These are phyloP conservation scores for Folsomia manolachei DNA, from an alignment of 2,888 invertebrate genomes.

Conservation along the genomic window DNA sequence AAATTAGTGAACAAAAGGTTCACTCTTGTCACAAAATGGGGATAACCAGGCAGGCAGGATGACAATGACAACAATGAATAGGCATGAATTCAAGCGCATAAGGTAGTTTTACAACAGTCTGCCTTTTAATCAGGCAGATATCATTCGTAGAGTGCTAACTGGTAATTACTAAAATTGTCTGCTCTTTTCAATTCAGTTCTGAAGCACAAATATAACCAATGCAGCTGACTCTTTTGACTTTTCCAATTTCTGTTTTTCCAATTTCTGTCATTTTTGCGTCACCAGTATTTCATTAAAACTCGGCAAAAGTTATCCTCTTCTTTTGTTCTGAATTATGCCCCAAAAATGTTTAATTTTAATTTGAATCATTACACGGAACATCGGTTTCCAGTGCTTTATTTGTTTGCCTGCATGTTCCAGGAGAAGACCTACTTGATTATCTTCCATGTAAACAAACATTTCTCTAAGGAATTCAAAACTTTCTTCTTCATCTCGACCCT, in stretches of 20 bases:
- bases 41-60: conserved; percentile 3
- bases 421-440: background rate
- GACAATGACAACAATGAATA: conserved; percentile 4
- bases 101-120: no score
- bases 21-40: background rate
- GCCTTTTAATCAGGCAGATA: no score
- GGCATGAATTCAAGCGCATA: no score
- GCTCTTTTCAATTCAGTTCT: no score
- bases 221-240: no score
- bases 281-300: no score
- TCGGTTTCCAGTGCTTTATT: conserved; percentile 1
- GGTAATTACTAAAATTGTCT: no score
- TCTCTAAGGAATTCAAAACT: conserved; percentile 2
- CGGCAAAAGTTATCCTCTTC: no score
- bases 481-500: background rate
- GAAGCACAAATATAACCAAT: no score
- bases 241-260: background rate
- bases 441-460: background rate
- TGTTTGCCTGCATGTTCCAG: background rate
- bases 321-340: background rate
- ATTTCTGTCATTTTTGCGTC: no score
- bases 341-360: background rate
- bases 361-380: background rate
- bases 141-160: no score
- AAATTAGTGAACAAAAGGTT: conserved; percentile 2